These are phyloP conservation scores for Endomychus coccineus DNA, from an alignment of 2,888 invertebrate species.

Conservation along the genomic window DNA sequence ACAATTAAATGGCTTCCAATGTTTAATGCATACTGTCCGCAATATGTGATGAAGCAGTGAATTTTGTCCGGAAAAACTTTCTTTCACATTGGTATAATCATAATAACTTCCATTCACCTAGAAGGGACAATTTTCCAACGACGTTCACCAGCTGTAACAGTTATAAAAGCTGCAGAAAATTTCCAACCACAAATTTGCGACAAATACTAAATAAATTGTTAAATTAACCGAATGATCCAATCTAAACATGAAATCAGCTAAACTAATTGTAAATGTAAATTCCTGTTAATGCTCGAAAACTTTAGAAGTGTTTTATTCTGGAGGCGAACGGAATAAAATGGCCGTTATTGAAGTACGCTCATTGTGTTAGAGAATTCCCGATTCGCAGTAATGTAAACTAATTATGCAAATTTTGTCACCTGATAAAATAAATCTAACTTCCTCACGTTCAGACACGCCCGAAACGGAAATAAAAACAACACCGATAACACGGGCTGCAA, in stretches of 20 bases:
- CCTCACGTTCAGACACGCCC: constrained; percentile 25
- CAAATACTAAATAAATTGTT: too few relatives aligned
- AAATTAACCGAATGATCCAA: constrained; percentile 19
- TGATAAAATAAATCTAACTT: constrained; percentile 34
- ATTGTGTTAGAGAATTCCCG: constrained; percentile 17
- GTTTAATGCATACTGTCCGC: too few relatives aligned
- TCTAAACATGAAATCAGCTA: constrained; percentile 17
- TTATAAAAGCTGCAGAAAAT: too few relatives aligned
- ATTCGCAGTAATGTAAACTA: constrained; percentile 30
- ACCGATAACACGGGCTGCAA: constrained; percentile 17
- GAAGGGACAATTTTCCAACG: too few relatives aligned
- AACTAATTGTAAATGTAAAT: constrained; percentile 29
- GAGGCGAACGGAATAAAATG: constrained; percentile 13
- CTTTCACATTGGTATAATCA: too few relatives aligned
- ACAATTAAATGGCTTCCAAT: too few relatives aligned
- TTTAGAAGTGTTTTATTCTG: constrained; percentile 13
- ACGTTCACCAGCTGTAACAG: too few relatives aligned
- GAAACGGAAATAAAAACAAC: constrained; percentile 26
- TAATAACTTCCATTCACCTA: too few relatives aligned
- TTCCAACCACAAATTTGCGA: too few relatives aligned
- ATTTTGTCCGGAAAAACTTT: too few relatives aligned
- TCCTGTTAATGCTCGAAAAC: constrained; percentile 21
- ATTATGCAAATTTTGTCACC: constrained; percentile 36
- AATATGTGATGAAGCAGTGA: too few relatives aligned
- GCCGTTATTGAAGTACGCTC: constrained; percentile 17